phyloP scores from a whole-genome alignment of 2,888 invertebrate genomes.

The Liopterus haemorrhoidalis region DNA sequence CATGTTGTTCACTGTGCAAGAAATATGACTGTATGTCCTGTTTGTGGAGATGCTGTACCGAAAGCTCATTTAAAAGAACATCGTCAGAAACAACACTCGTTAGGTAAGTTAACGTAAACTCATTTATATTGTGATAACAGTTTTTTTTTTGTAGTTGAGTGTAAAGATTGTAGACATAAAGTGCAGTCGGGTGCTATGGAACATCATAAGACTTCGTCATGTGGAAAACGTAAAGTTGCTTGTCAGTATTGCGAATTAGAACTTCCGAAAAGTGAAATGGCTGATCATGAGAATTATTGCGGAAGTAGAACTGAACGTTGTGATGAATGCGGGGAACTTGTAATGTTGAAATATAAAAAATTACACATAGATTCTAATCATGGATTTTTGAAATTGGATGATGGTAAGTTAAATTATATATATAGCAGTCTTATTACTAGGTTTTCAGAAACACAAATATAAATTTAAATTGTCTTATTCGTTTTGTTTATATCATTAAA shows the following conservation, averaged over 20 bases:
- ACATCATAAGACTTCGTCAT: conserved; percentile 51
- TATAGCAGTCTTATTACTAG: background rate
- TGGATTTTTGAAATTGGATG: conserved; percentile 56
- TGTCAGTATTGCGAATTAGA: conserved; percentile 66
- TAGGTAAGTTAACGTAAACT: conserved; percentile 20
- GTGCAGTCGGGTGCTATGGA: conserved; percentile 49
- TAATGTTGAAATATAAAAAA: conserved; percentile 63
- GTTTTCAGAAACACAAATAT: background rate
- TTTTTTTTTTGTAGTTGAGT: conserved; percentile 43
- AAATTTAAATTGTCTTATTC: background rate
- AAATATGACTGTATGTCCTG: conserved; percentile 59
- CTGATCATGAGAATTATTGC: conserved; percentile 62
- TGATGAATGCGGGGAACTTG: conserved; percentile 59
- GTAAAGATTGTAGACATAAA: conserved; percentile 48
- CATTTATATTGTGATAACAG: conserved; percentile 9
- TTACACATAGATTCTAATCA: conserved; percentile 61
- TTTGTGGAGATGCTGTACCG: conserved; percentile 63
- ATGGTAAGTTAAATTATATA: conserved; percentile 45
- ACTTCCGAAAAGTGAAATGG: conserved; percentile 54
- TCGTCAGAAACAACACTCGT: conserved; percentile 25
- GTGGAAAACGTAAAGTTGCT: conserved; percentile 51
- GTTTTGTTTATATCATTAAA: background rate
- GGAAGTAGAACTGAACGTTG: conserved; percentile 67
- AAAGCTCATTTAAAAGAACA: conserved; percentile 55
- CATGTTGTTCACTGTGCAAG: conserved; percentile 65